Percentiles rank a stretch among this genome's conserved stretches.
phyloP scores from a whole-genome alignment of 2,113 vertebrate species.

The Urocolius indicus region DNA sequence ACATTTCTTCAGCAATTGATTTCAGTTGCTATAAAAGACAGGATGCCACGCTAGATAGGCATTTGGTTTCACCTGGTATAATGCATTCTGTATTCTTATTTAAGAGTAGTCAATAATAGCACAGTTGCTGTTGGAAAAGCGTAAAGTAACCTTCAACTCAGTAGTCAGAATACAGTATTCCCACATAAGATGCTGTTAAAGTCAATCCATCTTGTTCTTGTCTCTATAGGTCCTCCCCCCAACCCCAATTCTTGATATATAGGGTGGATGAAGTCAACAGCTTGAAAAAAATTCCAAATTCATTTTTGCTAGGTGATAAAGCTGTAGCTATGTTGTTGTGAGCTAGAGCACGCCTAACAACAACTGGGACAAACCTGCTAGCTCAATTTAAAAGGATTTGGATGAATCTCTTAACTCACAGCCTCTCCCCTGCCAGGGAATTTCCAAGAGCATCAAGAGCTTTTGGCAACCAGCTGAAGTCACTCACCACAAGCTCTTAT shows the following conservation, averaged over 20 bases:
- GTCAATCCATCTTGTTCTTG: not conserved
- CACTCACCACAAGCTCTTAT: rapidly evolving
- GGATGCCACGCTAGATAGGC: not conserved
- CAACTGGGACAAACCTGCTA: rapidly evolving
- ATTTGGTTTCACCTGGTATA: not conserved
- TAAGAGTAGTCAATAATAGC: not conserved
- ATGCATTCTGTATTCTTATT: not conserved
- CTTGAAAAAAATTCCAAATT: not conserved
- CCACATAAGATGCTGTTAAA: not conserved
- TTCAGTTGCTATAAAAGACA: not conserved
- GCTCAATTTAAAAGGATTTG: not conserved
- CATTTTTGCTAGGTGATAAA: not conserved
- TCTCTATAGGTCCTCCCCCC: not conserved
- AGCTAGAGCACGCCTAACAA: not conserved
- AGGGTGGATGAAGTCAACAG: not conserved
- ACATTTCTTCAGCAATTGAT: not conserved
- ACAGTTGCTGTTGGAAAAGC: not conserved
- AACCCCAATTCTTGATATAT: not conserved
- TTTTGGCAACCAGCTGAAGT: not conserved
- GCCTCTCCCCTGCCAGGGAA: not conserved
- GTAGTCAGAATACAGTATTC: rapidly evolving
- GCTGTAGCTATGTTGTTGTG: rapidly evolving
- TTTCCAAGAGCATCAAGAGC: not conserved
- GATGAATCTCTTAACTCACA: not conserved
- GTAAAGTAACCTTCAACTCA: not conserved